Conservation (phyloP, 2,888 invertebrate genomes). For the Amblyjoppa proteus region DNA sequence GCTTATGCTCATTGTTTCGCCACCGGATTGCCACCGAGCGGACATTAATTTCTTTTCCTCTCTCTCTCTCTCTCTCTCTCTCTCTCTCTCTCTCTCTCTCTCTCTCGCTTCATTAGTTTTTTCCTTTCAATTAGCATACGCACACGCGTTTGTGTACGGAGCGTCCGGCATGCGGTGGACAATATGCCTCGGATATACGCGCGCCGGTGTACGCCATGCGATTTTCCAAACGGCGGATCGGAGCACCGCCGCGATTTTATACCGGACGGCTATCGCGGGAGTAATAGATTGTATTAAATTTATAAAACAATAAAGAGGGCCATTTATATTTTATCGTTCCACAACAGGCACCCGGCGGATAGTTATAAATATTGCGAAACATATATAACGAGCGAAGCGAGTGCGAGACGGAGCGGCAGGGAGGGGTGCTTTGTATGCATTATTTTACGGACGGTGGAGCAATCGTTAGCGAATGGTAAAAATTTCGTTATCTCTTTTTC, state of each 20-base stretch:
- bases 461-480: conserved; percentile 64
- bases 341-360: conserved; percentile 51
- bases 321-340: conserved; percentile 66
- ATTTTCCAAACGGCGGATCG: conserved; percentile 47
- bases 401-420: conserved; percentile 27
- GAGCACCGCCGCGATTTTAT: conserved; percentile 46
- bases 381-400: conserved; percentile 50
- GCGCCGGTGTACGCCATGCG: conserved; percentile 22
- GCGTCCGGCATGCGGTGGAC: conserved; percentile 39
- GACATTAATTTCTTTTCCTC: conserved; percentile 23
- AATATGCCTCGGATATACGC: conserved; percentile 33
- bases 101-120: conserved; percentile 62
- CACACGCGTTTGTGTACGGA: conserved; percentile 36
- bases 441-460: conserved; percentile 61
- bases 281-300: conserved; percentile 65
- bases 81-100: conserved; percentile 4
- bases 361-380: conserved; percentile 64
- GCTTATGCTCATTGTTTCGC: conserved; percentile 59
- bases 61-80: background rate
- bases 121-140: conserved; percentile 65
- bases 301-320: conserved; percentile 66
- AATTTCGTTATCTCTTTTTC: conserved; percentile 57
- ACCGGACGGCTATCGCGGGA: conserved; percentile 51
- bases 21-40: conserved; percentile 52
- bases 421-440: conserved; percentile 58